Conservation (phyloP, 2,113 vertebrate genomes). For the Geococcyx californianus region DNA sequence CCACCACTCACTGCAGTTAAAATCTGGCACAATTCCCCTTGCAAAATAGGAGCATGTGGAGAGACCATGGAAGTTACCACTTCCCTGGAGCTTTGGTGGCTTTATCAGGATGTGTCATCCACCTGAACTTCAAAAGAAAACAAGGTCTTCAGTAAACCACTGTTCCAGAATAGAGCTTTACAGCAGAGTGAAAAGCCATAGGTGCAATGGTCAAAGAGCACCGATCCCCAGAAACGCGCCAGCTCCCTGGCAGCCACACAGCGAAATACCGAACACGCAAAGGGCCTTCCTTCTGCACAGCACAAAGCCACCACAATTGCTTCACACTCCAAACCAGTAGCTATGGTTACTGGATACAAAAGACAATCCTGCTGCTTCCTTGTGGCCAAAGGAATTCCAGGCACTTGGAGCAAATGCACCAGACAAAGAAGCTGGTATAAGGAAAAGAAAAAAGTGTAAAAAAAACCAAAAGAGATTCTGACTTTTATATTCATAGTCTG, state of each 20-base stretch:
- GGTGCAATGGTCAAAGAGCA: not conserved
- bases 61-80: not conserved
- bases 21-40: not conserved
- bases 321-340: constrained; percentile 55
- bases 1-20: not conserved
- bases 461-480: not conserved
- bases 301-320: constrained; percentile 30
- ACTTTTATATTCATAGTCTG: not conserved
- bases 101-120: not conserved
- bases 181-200: not conserved
- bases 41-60: not conserved
- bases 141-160: not conserved
- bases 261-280: rapidly evolving
- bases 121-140: not conserved
- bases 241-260: not conserved
- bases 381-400: constrained; percentile 67
- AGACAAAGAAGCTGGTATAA: constrained; percentile 53
- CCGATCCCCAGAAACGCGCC: not conserved
- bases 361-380: constrained; percentile 56
- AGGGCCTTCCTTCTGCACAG: not conserved
- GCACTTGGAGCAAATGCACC: constrained; percentile 29
- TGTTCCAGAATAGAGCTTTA: not conserved
- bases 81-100: not conserved
- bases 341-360: constrained; percentile 71
- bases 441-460: not conserved